These are phyloP conservation scores for Branchinecta lynchi DNA, from an alignment of 1,140 invertebrate genomes.

Conservation along the genomic window DNA sequence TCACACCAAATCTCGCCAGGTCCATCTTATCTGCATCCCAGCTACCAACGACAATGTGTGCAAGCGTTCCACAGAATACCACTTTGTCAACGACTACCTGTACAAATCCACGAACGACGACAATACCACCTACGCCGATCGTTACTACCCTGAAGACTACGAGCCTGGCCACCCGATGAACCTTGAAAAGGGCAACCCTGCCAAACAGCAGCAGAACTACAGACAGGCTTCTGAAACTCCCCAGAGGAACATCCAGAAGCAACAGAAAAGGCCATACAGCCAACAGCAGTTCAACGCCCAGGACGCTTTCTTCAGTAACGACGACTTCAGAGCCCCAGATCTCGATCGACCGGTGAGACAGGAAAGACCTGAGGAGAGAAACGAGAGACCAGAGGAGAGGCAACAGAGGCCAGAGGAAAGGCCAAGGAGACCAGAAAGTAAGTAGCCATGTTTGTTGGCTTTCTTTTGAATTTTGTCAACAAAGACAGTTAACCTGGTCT, in stretches of 20 bases:
- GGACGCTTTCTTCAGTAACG: background rate
- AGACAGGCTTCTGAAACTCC: background rate
- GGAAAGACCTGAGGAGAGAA: background rate
- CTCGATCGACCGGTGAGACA: background rate
- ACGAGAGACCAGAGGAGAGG: background rate
- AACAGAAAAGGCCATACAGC: too few species aligned
- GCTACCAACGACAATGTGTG: constrained; percentile 74
- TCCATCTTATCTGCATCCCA: constrained; percentile 83
- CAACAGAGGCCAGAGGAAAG: background rate
- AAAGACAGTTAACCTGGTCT: too few species aligned
- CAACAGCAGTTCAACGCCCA: background rate
- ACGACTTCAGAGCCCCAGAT: background rate
- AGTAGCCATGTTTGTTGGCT: too few species aligned
- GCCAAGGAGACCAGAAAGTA: background rate
- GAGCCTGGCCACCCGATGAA: constrained; percentile 15
- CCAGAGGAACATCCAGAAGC: background rate
- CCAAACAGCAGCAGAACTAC: background rate
- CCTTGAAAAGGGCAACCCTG: background rate
- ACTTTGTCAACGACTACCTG: constrained; percentile 82
- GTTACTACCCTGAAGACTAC: constrained; percentile 35
- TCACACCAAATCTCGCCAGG: constrained; percentile 32
- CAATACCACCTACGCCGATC: constrained; percentile 72
- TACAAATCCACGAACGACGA: constrained; percentile 74
- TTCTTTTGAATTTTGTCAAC: too few species aligned
- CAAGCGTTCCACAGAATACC: constrained; percentile 70